phyloP scores from a whole-genome alignment of 2,888 invertebrate genomes.

The Lasioglossum zephyrum region DNA sequence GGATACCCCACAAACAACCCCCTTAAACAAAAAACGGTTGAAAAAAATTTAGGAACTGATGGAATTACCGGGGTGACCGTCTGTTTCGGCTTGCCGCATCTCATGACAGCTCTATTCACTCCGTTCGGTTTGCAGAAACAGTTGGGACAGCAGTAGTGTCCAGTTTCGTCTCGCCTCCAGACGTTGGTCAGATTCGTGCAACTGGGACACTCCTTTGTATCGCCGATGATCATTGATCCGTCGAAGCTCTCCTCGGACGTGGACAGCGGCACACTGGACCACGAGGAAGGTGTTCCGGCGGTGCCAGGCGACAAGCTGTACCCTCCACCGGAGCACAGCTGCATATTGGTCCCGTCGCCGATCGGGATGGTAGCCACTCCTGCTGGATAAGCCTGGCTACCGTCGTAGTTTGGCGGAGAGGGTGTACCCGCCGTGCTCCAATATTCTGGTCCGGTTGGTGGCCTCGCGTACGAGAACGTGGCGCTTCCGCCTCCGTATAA shows the following conservation, averaged over 20 bases:
- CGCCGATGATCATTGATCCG: slow-evolving; percentile 84
- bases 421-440: slow-evolving; percentile 72
- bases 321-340: slow-evolving; percentile 77
- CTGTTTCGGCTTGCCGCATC: slow-evolving; percentile 80
- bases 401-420: slow-evolving; percentile 76
- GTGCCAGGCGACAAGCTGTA: slow-evolving; percentile 82
- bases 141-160: slow-evolving; percentile 94
- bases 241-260: slow-evolving; percentile 86
- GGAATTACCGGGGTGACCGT: slow-evolving; percentile 78
- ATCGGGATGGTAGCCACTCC: slow-evolving; percentile 77
- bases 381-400: slow-evolving; percentile 77
- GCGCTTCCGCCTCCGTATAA: slow-evolving; percentile 84
- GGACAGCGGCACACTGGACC: slow-evolving; percentile 84
- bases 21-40: too few relatives aligned
- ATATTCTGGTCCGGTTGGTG: slow-evolving; percentile 71
- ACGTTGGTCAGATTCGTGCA: slow-evolving; percentile 90
- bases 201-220: slow-evolving; percentile 90
- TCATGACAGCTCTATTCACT: slow-evolving; percentile 86
- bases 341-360: slow-evolving; percentile 76
- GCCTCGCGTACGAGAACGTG: slow-evolving; percentile 28
- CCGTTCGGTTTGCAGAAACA: slow-evolving; percentile 87
- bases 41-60: not conserved
- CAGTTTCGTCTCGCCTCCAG: slow-evolving; percentile 94
- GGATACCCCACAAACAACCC: too few relatives aligned
- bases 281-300: slow-evolving; percentile 85